Percentiles rank a stretch among this genome's conserved stretches.
Conservation (phyloP, 2,797 vertebrate species). For the Gymnodraco acuticeps region DNA sequence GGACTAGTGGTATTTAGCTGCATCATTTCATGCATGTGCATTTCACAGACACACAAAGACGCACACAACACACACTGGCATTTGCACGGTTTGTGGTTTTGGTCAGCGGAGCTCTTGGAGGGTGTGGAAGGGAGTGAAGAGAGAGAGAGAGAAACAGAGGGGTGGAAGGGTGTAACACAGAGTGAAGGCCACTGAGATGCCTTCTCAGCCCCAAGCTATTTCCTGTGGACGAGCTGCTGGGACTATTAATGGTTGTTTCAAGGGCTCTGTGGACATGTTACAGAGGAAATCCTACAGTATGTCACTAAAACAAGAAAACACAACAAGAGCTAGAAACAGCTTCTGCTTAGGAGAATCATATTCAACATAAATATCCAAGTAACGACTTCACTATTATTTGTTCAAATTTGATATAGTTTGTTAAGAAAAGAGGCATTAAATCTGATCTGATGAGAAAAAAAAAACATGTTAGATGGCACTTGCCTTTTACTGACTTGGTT, state of each 20-base stretch:
- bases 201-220: slow-evolving; percentile 70
- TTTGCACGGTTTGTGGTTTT: slow-evolving; percentile 62
- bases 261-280: slow-evolving; percentile 37
- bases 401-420: neutral
- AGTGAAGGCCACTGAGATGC: slow-evolving; percentile 68
- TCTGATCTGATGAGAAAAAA: neutral
- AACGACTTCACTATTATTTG: neutral
- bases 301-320: slow-evolving; percentile 33
- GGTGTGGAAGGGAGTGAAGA: slow-evolving; percentile 36
- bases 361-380: neutral
- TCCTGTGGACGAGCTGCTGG: slow-evolving; percentile 72
- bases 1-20: slow-evolving; percentile 29
- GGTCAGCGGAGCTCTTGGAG: slow-evolving; percentile 54
- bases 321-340: slow-evolving; percentile 6
- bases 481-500: neutral
- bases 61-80: slow-evolving; percentile 26
- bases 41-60: slow-evolving; percentile 21
- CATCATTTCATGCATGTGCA: slow-evolving; percentile 36
- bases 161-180: slow-evolving; percentile 61
- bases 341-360: neutral
- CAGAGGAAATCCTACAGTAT: slow-evolving; percentile 49
- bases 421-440: neutral
- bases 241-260: slow-evolving; percentile 56
- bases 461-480: neutral
- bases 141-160: slow-evolving; percentile 23